These are phyloP conservation scores for human (Homo sapiens) DNA, from an alignment of 2,113 vertebrate genomes.

Conservation along the genomic window DNA sequence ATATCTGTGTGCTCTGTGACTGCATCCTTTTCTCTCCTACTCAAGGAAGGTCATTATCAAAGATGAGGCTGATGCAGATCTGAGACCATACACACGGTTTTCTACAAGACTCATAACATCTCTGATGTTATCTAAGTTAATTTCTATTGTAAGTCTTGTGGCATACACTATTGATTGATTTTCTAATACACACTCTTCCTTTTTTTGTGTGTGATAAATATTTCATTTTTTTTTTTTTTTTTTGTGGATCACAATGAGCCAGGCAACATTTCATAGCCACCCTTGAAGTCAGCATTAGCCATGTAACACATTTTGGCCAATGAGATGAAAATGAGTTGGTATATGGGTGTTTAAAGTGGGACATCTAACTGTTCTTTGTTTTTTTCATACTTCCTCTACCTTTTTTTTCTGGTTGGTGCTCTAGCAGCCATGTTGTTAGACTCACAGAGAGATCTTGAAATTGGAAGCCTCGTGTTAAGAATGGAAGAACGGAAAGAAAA, in stretches of 20 bases:
- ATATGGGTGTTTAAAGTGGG: neutral
- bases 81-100: neutral
- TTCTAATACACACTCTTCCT: neutral
- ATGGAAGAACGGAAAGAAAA: neutral
- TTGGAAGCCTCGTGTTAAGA: neutral
- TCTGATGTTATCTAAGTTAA: neutral
- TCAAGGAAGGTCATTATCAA: neutral
- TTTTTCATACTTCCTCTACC: neutral
- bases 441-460: neutral
- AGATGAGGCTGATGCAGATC: neutral
- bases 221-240: neutral
- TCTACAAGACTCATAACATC: neutral
- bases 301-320: neutral
- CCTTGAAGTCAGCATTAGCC: neutral
- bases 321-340: neutral
- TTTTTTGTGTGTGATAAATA: neutral
- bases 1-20: fast-evolving
- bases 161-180: neutral
- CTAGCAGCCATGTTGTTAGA: neutral
- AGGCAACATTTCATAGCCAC: neutral
- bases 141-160: neutral
- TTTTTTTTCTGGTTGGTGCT: neutral
- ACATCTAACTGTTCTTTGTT: no score
- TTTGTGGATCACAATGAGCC: neutral
- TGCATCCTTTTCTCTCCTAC: neutral